These are phyloP conservation scores for Gadus chalcogrammus DNA, from an alignment of 2,113 vertebrate genomes.

Conservation along the genomic window DNA sequence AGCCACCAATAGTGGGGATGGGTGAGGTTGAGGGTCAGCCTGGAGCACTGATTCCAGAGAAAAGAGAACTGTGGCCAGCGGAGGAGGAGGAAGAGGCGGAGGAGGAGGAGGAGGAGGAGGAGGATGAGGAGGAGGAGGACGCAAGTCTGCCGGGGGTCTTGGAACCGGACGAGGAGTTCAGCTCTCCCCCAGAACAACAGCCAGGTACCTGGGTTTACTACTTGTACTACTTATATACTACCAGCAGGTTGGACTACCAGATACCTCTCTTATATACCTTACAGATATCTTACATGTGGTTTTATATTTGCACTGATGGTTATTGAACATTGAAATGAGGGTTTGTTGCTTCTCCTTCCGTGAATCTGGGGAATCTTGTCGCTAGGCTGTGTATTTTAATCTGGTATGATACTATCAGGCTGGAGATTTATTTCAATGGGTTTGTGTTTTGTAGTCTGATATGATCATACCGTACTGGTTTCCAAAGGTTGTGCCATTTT, in stretches of 20 bases:
- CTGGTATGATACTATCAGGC: no score
- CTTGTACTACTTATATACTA: no score
- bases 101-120: slow-evolving; percentile 87
- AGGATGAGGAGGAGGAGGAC: slow-evolving; percentile 83
- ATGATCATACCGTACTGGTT: no score
- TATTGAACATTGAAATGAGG: no score
- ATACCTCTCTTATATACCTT: no score
- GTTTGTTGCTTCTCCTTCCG: background rate
- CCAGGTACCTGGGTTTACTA: slow-evolving; percentile 79
- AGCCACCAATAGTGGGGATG: slow-evolving; percentile 56
- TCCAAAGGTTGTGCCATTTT: background rate
- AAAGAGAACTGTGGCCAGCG: slow-evolving; percentile 81
- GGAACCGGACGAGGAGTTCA: slow-evolving; percentile 93
- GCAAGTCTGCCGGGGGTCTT: slow-evolving; percentile 89
- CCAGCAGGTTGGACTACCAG: no score
- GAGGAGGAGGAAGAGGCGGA: slow-evolving; percentile 94
- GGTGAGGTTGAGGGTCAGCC: slow-evolving; percentile 70
- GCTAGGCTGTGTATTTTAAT: no score
- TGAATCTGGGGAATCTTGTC: no score
- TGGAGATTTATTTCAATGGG: background rate
- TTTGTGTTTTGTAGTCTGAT: background rate
- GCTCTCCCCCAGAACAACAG: slow-evolving; percentile 78
- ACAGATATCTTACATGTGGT: no score
- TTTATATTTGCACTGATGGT: no score
- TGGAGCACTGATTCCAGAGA: slow-evolving; percentile 65